Conservation (phyloP, 2,797 vertebrate genomes). For the Protosalanx chinensis region DNA sequence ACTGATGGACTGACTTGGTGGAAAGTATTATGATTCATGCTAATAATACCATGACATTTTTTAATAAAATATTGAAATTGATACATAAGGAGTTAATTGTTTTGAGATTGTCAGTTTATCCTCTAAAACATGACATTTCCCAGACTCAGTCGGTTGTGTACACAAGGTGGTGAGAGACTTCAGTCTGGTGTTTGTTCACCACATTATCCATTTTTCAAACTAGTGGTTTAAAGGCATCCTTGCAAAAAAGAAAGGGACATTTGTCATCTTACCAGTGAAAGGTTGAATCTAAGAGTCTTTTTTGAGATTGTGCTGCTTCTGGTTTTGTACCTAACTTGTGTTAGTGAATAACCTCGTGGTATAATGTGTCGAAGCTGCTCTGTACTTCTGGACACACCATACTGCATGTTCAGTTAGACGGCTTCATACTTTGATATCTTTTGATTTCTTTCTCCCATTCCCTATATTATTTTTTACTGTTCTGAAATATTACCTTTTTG, state of each 20-base stretch:
- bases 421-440: conserved; percentile 21
- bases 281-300: conserved; percentile 26
- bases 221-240: conserved; percentile 20
- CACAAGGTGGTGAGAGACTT: conserved; percentile 29
- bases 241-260: conserved; percentile 10
- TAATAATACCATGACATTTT: too few species aligned
- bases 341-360: conserved; percentile 35
- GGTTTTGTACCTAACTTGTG: conserved; percentile 47
- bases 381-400: conserved; percentile 31
- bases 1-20: background rate
- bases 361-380: conserved; percentile 42
- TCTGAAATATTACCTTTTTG: conserved; percentile 34
- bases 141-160: background rate
- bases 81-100: background rate
- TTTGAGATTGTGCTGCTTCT: conserved; percentile 37
- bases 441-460: conserved; percentile 17
- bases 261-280: conserved; percentile 13
- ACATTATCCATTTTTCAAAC: conserved; percentile 26
- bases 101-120: background rate
- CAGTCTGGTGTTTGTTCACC: conserved; percentile 5
- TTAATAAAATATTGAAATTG: too few species aligned
- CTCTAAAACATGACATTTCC: background rate
- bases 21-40: background rate
- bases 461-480: conserved; percentile 33
- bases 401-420: conserved; percentile 36